Base-by-base conservation (phyloP, 1,140 invertebrate genomes). In the Drosophila kohkoa region DNA sequence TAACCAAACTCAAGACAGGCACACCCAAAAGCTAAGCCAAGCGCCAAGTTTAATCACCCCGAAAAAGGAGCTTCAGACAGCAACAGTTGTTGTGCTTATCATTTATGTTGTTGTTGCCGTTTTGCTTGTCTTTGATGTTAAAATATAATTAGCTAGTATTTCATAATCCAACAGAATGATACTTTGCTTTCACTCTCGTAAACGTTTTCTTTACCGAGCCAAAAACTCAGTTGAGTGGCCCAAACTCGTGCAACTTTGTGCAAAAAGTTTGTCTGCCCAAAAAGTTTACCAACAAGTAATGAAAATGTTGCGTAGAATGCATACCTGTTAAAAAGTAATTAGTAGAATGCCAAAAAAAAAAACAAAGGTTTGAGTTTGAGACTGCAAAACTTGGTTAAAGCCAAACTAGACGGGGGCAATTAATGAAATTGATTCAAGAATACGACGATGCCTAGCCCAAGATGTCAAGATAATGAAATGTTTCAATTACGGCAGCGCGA, bases 391-490 rank as follows among this genome's bases (percentile, higher is more conserved):
- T 45, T 15, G 4, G 10, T 38, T 59, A 3, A 28, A 52, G 46
- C 5, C 15, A 25, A 20, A 7, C 28, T 28, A 46, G 66, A 15
- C 5, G 10, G 52, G 25, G 11, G 20, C 32, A 32, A 49, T 75
- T 69, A 75, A 69, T 38, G 43, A 70, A 70, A 75, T 70, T 63
- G 72, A 75, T 75, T 70, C 43, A 41, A 35, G 72, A 58, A 51
- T 25, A 25, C 3, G 72, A 58, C 66, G 58, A 51, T 49, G 35
- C 49, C 65, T 28, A 41, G 60, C 32, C 20, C 20, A 49, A 28
- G 43, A 72, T 15, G 35, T 58, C 35, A 30, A 51, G 60, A 32
- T 57, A 35, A 52, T 46, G 48, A 51, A 63, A 63, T 52, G 60
- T 52, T 64, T 64, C 35, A 43, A 51, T 64, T 64, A 52, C 10